A percentile compares a stretch with the other conserved stretches of the same genome.
Conservation (phyloP, 2,888 invertebrate species). For the Trachelus stipa region DNA sequence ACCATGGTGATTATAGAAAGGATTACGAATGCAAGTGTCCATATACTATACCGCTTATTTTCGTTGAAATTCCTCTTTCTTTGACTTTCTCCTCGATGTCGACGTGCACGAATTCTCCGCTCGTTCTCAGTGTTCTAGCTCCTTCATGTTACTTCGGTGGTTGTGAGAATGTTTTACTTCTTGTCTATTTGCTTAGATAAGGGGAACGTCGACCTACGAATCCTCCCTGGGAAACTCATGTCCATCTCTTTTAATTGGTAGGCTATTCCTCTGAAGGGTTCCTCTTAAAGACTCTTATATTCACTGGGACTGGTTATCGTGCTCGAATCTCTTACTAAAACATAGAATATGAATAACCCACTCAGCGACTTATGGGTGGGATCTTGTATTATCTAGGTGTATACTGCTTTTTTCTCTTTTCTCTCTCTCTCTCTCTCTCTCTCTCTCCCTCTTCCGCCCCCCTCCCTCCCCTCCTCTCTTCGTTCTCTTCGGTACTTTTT, state of each 20-base stretch:
- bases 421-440: too few species aligned
- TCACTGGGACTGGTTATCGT: background rate
- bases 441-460: too few species aligned
- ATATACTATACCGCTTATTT: background rate
- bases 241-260: background rate
- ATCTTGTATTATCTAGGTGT: background rate
- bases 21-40: background rate
- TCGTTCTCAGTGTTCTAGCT: background rate
- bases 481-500: background rate
- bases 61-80: background rate
- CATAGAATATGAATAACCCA: background rate
- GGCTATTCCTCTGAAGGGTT: background rate
- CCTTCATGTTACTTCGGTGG: background rate
- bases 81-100: background rate
- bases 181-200: constrained; percentile 22
- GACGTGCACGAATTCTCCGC: constrained; percentile 25
- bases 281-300: background rate
- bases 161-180: constrained; percentile 19
- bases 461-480: background rate
- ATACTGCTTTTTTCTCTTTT: background rate
- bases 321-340: background rate
- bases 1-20: background rate
- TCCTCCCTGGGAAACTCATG: background rate
- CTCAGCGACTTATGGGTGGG: background rate
- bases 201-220: constrained; percentile 14